Conservation (phyloP, 2,113 vertebrate genomes). For the Phaethon lepturus region DNA sequence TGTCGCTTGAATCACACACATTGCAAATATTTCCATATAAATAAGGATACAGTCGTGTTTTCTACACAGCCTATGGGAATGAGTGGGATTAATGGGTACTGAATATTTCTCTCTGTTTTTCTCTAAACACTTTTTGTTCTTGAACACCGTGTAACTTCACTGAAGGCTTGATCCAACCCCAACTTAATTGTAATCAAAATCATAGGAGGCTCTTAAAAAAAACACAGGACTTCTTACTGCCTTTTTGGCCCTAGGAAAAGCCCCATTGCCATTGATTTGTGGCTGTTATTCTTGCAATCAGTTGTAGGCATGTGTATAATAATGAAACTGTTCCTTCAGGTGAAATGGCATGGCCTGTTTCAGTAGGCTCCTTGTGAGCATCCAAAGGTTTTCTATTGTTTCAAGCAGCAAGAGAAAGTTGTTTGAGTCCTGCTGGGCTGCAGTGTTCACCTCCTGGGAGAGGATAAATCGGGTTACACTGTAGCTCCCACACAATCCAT, state of each 20-base stretch:
- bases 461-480: neutral
- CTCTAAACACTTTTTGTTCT: neutral
- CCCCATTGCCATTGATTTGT: neutral
- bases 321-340: neutral
- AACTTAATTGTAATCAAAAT: neutral
- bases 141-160: neutral
- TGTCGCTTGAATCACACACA: fast-evolving
- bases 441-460: neutral
- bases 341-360: neutral
- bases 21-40: neutral
- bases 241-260: neutral
- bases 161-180: neutral
- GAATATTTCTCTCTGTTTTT: neutral
- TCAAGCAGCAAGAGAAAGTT: neutral
- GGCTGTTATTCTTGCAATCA: neutral
- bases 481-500: neutral
- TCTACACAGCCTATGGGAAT: neutral
- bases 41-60: neutral
- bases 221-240: fast-evolving
- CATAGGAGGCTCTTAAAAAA: neutral
- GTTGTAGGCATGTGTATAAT: neutral
- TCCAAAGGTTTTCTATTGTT: neutral
- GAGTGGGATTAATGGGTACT: neutral
- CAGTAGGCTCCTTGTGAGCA: neutral
- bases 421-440: neutral